phyloP scores from a whole-genome alignment of 2,888 invertebrate genomes.

The Cancer borealis region DNA sequence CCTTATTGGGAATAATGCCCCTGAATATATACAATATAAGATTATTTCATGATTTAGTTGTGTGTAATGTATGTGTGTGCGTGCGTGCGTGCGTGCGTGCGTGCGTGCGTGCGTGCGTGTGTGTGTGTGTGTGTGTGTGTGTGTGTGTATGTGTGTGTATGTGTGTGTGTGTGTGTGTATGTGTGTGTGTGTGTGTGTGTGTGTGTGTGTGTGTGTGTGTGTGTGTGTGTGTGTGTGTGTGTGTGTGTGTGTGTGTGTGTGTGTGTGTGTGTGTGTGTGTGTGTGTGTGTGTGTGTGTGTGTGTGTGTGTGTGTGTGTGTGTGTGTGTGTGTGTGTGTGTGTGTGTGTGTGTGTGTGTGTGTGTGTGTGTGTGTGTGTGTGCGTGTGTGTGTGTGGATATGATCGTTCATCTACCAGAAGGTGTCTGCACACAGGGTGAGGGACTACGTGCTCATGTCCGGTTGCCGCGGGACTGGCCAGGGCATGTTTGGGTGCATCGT shows the following conservation, averaged over 20 bases:
- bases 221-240: background rate
- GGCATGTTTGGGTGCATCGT: conserved; percentile 25
- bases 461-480: conserved; percentile 46
- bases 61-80: background rate
- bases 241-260: background rate
- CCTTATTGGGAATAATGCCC: background rate
- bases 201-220: background rate
- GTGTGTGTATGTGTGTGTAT: background rate
- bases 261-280: background rate
- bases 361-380: background rate
- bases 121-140: conserved; percentile 7
- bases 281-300: conserved; percentile 7
- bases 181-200: background rate
- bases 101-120: background rate
- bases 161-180: too few relatives aligned
- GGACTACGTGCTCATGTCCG: background rate
- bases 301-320: background rate
- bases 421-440: conserved; percentile 49
- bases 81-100: background rate
- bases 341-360: background rate
- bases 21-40: background rate
- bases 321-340: too few relatives aligned
- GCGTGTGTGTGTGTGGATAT: background rate
- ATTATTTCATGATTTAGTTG: background rate
- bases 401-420: background rate